Evolutionary conservation across 2,797 vertebrate genomes (phyloP).

Genomic region (Anguilla obscura): DNA sequence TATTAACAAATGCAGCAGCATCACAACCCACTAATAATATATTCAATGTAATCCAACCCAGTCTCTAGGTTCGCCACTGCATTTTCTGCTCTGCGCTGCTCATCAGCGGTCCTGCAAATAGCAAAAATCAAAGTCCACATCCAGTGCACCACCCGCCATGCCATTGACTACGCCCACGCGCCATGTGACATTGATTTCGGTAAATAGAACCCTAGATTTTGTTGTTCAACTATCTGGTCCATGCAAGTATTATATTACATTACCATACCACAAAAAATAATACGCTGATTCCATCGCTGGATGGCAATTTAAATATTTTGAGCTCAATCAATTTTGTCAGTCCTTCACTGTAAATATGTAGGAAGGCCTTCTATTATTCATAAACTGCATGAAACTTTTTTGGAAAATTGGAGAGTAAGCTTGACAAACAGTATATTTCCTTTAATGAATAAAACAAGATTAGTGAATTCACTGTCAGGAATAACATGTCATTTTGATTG

Average conservation of each 20-base stretch:
- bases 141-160: too few relatives aligned
- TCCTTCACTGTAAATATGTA: background rate
- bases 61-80: too few relatives aligned
- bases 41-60: too few relatives aligned
- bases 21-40: too few relatives aligned
- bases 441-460: conserved; percentile 5
- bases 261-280: background rate
- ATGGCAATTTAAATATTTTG: background rate
- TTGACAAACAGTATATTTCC: background rate
- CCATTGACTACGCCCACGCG: too few relatives aligned
- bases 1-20: too few relatives aligned
- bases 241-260: background rate
- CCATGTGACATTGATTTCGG: too few relatives aligned
- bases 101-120: too few relatives aligned
- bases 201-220: background rate
- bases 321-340: background rate
- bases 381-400: background rate
- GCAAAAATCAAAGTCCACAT: too few relatives aligned
- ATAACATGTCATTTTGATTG: background rate
- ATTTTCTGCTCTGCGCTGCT: too few relatives aligned
- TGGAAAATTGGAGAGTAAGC: background rate
- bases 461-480: background rate
- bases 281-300: background rate
- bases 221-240: background rate
- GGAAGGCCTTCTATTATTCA: background rate